Conservation (phyloP, 2,113 vertebrate genomes). For the Phocoena sinus region DNA sequence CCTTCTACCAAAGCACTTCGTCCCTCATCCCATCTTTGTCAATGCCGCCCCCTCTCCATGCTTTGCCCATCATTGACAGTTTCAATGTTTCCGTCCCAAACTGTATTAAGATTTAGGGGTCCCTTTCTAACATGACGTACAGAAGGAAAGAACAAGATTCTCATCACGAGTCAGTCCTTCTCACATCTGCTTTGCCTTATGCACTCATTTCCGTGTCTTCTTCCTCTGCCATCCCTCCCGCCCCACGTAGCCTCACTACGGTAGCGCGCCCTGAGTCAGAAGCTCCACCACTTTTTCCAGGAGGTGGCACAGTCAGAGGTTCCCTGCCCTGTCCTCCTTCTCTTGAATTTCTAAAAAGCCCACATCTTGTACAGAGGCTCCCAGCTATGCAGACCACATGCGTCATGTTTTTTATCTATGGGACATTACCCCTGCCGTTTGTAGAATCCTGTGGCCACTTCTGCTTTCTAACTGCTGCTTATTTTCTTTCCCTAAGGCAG, state of each 20-base stretch:
- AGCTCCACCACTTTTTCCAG: background rate
- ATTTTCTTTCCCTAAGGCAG: background rate
- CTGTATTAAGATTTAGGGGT: background rate
- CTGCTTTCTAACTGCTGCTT: background rate
- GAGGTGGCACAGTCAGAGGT: background rate
- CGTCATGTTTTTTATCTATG: background rate
- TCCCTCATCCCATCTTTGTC: background rate
- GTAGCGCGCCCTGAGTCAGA: background rate
- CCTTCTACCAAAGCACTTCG: background rate
- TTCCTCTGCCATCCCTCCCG: background rate
- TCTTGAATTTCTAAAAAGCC: constrained; percentile 16
- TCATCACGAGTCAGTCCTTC: background rate
- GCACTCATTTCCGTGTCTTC: background rate
- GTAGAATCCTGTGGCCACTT: background rate
- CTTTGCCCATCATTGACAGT: background rate
- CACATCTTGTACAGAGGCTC: background rate
- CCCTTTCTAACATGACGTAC: background rate
- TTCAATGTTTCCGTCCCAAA: background rate
- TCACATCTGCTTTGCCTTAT: background rate
- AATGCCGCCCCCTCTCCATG: accelerated
- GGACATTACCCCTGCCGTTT: background rate
- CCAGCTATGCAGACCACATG: background rate
- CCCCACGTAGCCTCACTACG: background rate
- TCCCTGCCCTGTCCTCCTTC: background rate
- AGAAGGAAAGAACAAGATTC: background rate